Evolutionary conservation across 2,888 invertebrate species (phyloP), one percentile per base, ranked within the genome.

Genomic region (Phyllotreta striolata): DNA sequence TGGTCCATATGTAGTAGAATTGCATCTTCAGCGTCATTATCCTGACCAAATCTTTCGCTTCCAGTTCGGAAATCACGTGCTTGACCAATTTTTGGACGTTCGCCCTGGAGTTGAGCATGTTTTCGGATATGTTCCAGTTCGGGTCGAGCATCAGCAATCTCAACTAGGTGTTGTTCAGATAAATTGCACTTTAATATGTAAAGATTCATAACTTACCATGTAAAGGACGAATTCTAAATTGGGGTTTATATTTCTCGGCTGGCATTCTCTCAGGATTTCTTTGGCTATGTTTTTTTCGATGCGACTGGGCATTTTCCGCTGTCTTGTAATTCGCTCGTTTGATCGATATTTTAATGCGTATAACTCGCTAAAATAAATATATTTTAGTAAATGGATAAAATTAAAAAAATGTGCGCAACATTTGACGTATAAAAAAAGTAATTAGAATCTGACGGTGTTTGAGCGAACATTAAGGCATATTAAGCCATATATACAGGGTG

Each of bases 11-110:
- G 71, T 88, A 86, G 63, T 86, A 83, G 64, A 86, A 84, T 73
- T 90, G 90, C 81, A 88, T 87, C 77, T 87, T 87, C 4, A 90
- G 71, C 0, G 86, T 85, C 60, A 85, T 83, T 55, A 88, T 77
- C 43, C 84, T 81, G 0, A 83, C 79, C 38, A 77, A 77, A 6
- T 72, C 66, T 68, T 80, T 75, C 9, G 79, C 73, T 37, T 77
- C 78, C 46, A 88, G 70, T 76, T 83, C 82, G 12, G 77, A 67
- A 0, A 84, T 83, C 47, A 86, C 85, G 67, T 83, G 83, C 35
- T 84, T 82, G 0, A 87, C 85, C 66, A 88, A 85, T 57, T 76
- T 82, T 70, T 85, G 84, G 47, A 87, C 78, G 67, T 84, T 84
- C 37, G 80, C 80, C 41, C 86, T 82, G 62, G 82, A 83, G 40